These are phyloP conservation scores for Cantharis nigra DNA, from an alignment of 2,888 invertebrate genomes.

Conservation along the genomic window DNA sequence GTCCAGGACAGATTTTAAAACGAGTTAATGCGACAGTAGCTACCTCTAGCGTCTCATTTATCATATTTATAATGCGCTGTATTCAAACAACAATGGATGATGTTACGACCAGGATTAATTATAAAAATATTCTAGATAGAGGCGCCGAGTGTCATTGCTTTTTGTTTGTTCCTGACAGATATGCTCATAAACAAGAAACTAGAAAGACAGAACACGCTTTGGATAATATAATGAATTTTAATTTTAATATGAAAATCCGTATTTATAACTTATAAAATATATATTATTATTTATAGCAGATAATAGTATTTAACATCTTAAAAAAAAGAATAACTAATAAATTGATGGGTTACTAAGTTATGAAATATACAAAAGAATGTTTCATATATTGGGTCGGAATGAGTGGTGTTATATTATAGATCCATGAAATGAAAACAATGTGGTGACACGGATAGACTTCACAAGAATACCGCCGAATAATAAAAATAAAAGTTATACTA, in stretches of 20 bases:
- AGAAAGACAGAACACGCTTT: conserved; percentile 1
- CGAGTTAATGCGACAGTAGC: conserved; percentile 55
- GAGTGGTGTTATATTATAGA: background rate
- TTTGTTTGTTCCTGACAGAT: conserved; percentile 30
- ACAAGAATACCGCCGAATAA: background rate
- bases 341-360: background rate
- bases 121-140: conserved; percentile 38
- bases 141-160: conserved; percentile 21
- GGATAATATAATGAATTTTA: conserved; percentile 3
- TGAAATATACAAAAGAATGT: background rate
- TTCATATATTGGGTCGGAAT: background rate
- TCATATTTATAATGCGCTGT: conserved; percentile 51
- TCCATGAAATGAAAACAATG: background rate
- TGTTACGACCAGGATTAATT: conserved; percentile 48
- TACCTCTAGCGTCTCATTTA: conserved; percentile 51
- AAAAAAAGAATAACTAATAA: too few species aligned
- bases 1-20: conserved; percentile 56
- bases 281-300: background rate
- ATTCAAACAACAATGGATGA: conserved; percentile 49
- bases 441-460: background rate
- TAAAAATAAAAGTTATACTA: background rate
- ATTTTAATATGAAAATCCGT: background rate
- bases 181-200: conserved; percentile 20
- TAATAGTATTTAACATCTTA: background rate
- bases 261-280: conserved; percentile 31